Evolutionary conservation across 1,140 invertebrate genomes (phyloP), one percentile per base, ranked within the genome.

Genomic region (Mycetomoellerius zeteki): DNA sequence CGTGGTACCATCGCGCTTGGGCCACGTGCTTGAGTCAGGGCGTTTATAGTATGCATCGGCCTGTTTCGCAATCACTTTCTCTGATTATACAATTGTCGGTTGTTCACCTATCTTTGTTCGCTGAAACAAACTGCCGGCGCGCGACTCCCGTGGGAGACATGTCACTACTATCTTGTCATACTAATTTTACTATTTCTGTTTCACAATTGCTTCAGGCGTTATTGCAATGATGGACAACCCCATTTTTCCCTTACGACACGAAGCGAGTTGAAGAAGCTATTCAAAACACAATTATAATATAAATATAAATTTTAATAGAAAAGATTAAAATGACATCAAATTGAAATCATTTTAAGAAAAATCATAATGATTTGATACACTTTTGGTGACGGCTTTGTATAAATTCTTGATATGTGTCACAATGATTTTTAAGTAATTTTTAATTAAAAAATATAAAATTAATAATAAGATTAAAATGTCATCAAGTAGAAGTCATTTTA

Each of bases 61-160:
- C 33, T 7, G 86, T 95, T 94, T 92, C 91, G 93, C 91, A 94
- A 95, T 60, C 93, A 87, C 94, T 95, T 95, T 95, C 94, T 94
- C 94, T 91, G 62, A 82, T 95, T 95, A 93, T 85, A 90, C 90
- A 94, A 94, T 69, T 3, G 56, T 89, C 86, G 93, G 93, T 94
- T 93, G 87, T 93, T 94, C 92, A 93, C 92, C 92, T 91, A 93
- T 94, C 94, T 94, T 93, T 93, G 92, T 93, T 92, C 84, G 19
- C 52, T 65, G 67, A 78, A 62, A 72, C 77, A 87, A 78, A 89
- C 52, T 27, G 33, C 14, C 16, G 27, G 14, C 19, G 27, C 58
- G 54, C 19, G 12, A 14, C 6, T 16, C 16, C n/a, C 24, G 7
- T 10, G 8, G 47, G 24, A 65, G 37, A 19, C 67, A 21, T 82